Conservation (phyloP, 2,888 invertebrate species). For the Ormyrus labotus region DNA sequence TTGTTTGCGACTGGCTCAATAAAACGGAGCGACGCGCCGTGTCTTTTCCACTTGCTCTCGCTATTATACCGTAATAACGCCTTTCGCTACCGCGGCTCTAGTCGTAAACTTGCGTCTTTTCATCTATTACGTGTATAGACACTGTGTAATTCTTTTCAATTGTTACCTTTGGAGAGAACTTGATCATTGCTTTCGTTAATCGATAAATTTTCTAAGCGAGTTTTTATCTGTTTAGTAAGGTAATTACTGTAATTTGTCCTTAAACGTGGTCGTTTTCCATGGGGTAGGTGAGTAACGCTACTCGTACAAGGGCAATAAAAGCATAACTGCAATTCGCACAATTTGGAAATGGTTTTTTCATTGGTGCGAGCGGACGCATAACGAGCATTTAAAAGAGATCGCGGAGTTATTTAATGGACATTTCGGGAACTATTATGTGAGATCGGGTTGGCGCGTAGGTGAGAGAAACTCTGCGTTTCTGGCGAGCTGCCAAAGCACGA, state of each 20-base stretch:
- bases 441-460: slow-evolving; percentile 53
- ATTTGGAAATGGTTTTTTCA: slow-evolving; percentile 11
- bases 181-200: no score
- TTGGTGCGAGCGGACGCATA: not conserved
- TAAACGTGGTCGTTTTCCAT: no score
- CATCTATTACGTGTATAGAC: no score
- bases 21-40: slow-evolving; percentile 25
- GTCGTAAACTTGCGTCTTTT: not conserved
- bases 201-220: no score
- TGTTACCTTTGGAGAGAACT: no score
- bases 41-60: not conserved
- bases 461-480: slow-evolving; percentile 62
- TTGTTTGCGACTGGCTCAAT: slow-evolving; percentile 39
- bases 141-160: no score
- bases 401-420: slow-evolving; percentile 52
- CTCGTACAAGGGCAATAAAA: not conserved
- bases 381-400: slow-evolving; percentile 48
- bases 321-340: not conserved
- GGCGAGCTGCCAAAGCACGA: slow-evolving; percentile 68
- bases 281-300: no score
- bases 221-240: no score
- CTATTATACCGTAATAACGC: slow-evolving; percentile 32
- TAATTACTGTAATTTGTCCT: no score
- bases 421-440: slow-evolving; percentile 54
- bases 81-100: not conserved